Evolutionary conservation across 2,888 invertebrate species (phyloP).

Genomic region (Plagodis pulveraria): DNA sequence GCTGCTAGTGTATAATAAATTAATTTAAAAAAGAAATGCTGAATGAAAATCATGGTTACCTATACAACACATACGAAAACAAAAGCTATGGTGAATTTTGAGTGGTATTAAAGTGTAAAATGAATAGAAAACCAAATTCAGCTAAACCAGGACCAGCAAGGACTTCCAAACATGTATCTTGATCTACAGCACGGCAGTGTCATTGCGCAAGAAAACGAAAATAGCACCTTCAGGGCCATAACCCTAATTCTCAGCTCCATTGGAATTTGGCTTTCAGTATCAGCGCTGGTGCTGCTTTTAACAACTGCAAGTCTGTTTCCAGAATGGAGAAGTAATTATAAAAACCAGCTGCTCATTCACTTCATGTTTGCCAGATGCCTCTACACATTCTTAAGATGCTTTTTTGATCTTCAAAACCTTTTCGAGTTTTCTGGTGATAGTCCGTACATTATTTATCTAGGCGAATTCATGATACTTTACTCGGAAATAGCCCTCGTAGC

Average conservation of each 20-base stretch:
- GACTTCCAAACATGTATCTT: slow-evolving; percentile 13
- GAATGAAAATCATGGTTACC: no score
- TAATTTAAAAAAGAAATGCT: no score
- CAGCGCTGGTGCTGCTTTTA: slow-evolving; percentile 58
- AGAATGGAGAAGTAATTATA: slow-evolving; percentile 70
- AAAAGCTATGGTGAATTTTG: no score
- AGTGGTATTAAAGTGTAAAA: no score
- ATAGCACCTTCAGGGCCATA: slow-evolving; percentile 39
- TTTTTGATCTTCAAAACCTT: slow-evolving; percentile 49
- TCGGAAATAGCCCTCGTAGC: slow-evolving; percentile 61
- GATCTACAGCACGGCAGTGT: slow-evolving; percentile 43
- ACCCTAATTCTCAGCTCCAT: slow-evolving; percentile 49
- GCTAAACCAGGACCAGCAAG: not conserved
- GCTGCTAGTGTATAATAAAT: no score
- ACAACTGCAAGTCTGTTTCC: slow-evolving; percentile 61
- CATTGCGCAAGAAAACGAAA: slow-evolving; percentile 37
- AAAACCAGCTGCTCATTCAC: slow-evolving; percentile 71
- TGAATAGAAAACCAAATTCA: no score
- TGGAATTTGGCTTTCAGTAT: slow-evolving; percentile 57
- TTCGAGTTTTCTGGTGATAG: slow-evolving; percentile 32
- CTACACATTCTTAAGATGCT: slow-evolving; percentile 58
- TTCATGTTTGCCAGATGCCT: slow-evolving; percentile 68
- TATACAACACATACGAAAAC: no score
- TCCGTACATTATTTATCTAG: slow-evolving; percentile 38
- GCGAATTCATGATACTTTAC: slow-evolving; percentile 51